Conservation (phyloP, 2,113 vertebrate genomes). For the Pachyramphus minor region DNA sequence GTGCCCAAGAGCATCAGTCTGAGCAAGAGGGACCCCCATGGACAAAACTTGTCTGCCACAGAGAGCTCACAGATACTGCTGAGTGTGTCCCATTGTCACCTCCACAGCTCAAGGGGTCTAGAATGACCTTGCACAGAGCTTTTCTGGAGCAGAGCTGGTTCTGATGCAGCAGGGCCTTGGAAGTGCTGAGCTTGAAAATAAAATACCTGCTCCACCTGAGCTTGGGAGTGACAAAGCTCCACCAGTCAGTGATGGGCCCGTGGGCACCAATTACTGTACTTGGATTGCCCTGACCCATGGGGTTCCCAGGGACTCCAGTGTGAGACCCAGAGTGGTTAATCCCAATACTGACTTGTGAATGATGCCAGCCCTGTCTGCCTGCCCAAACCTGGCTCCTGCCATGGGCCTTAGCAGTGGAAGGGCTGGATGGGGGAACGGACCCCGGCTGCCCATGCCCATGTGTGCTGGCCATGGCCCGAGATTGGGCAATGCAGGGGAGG, state of each 20-base stretch:
- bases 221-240: background rate
- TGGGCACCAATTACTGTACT: background rate
- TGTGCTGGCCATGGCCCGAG: background rate
- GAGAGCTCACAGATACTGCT: background rate
- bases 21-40: background rate
- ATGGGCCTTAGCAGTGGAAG: rapidly evolving
- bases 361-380: background rate
- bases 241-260: rapidly evolving
- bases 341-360: background rate
- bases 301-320: background rate
- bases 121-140: background rate
- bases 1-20: background rate
- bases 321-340: background rate
- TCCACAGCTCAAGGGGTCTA: background rate
- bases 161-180: background rate
- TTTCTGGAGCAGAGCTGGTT: background rate
- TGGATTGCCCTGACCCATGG: background rate
- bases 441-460: background rate
- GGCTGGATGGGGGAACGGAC: background rate
- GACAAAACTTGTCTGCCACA: background rate
- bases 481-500: background rate
- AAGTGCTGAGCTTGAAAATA: background rate
- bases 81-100: background rate
- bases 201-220: background rate
- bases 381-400: background rate